Evolutionary conservation across 2,113 vertebrate species (phyloP), one percentile per base, ranked within the genome.

Genomic region (Thomomys bottae): DNA sequence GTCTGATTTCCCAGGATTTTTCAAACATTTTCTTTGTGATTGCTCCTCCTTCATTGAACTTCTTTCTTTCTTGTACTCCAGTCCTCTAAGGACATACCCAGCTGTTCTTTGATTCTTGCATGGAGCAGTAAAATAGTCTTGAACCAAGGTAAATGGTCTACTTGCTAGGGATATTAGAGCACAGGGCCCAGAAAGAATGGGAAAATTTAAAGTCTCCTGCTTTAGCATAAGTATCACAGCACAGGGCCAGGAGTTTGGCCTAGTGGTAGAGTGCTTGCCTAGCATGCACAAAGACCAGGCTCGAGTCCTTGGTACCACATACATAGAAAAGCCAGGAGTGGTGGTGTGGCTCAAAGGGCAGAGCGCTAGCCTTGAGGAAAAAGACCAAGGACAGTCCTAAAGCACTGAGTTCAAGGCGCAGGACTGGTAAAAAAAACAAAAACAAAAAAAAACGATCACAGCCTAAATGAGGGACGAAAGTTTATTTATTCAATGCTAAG

Each of bases 391-490:
- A n/a, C n/a, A n/a, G n/a, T n/a, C n/a, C n/a, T n/a, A n/a, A n/a
- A n/a, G n/a, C n/a, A n/a, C n/a, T n/a, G n/a, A n/a, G n/a, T n/a
- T n/a, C n/a, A n/a, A n/a, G n/a, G n/a, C n/a, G n/a, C n/a, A n/a
- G n/a, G n/a, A n/a, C n/a, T n/a, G n/a, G n/a, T n/a, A n/a, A n/a
- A n/a, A n/a, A n/a, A n/a, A n/a, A n/a, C n/a, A n/a, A n/a, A n/a
- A n/a, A n/a, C n/a, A n/a, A n/a, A n/a, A n/a, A n/a, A n/a, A n/a
- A n/a, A n/a, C n/a, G n/a, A n/a, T n/a, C n/a, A n/a, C n/a, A n/a
- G n/a, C n/a, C n/a, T n/a, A 79, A 88, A 92, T 78, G 24, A 92
- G 45, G 89, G 42, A 57, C 6, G 21, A 32, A 93, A 95, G 34
- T 83, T 95, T 79, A 87, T 76, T 71, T 89, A 82, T 59, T 85